A percentile compares a stretch with the other conserved stretches of the same genome.
phyloP scores from a whole-genome alignment of 2,113 vertebrate genomes.

The Heterotis niloticus region DNA sequence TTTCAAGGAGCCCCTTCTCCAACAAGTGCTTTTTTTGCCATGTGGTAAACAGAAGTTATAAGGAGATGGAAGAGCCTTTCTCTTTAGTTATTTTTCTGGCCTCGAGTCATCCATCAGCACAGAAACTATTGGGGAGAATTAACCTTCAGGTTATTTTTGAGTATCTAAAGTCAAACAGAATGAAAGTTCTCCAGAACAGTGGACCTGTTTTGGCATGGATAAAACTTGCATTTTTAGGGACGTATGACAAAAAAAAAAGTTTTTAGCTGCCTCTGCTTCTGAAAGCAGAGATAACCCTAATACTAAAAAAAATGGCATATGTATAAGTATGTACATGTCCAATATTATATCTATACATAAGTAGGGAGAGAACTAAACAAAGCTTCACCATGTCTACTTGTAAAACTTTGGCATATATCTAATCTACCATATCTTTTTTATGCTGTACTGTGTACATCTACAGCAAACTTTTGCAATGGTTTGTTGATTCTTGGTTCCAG shows the following conservation, averaged over 20 bases:
- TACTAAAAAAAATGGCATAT: too few relatives aligned
- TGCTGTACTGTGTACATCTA: too few relatives aligned
- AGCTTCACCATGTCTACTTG: too few relatives aligned
- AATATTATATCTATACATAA: too few relatives aligned
- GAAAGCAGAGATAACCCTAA: not conserved
- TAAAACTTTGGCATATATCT: too few relatives aligned
- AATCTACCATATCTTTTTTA: too few relatives aligned
- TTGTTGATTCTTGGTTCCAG: too few relatives aligned
- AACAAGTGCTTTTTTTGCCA: conserved; percentile 33
- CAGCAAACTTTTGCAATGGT: too few relatives aligned
- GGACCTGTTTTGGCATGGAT: not conserved
- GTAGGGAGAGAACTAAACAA: too few relatives aligned
- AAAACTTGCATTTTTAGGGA: not conserved
- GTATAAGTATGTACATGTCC: too few relatives aligned
- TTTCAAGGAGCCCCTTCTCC: conserved; percentile 24
- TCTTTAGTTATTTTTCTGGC: not conserved
- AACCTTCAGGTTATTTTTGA: not conserved
- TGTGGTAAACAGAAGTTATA: conserved; percentile 26
- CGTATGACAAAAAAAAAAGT: not conserved
- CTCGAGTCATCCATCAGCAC: not conserved
- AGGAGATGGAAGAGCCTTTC: not conserved
- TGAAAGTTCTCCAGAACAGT: conserved; percentile 9
- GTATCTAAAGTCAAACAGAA: conserved; percentile 4
- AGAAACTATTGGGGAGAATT: not conserved
- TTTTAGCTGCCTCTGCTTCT: not conserved